A percentile compares a stretch with the other conserved stretches of the same genome.
Conservation (phyloP, 1,140 invertebrate species). For the Scylla paramamosain region DNA sequence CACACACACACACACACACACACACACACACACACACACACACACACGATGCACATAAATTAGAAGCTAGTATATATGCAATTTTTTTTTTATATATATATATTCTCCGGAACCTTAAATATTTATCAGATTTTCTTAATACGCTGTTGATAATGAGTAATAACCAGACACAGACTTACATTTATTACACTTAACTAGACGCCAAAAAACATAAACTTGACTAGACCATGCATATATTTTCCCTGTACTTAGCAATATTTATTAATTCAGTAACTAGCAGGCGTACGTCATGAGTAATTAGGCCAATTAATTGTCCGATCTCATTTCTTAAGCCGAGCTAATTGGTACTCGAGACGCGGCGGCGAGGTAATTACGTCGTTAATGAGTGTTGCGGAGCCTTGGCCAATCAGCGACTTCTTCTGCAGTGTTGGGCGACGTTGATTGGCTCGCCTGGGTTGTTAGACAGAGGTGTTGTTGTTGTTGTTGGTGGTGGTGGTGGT, state of each 20-base stretch:
- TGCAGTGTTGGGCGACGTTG: not conserved
- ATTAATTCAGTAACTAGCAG: not conserved
- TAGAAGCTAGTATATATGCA: no score
- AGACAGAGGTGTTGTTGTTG: not conserved
- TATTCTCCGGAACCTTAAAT: no score
- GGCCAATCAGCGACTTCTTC: not conserved
- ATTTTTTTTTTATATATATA: no score
- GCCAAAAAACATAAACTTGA: not conserved
- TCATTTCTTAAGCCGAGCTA: conserved; percentile 13
- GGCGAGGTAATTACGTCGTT: not conserved
- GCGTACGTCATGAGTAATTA: not conserved
- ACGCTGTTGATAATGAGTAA: not conserved
- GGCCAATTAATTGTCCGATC: not conserved
- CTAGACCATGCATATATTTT: not conserved
- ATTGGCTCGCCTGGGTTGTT: no score
- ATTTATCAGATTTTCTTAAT: not conserved
- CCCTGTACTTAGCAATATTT: not conserved
- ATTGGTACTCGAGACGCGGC: conserved; percentile 5
- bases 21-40: not conserved
- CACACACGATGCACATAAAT: not conserved
- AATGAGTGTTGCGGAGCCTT: not conserved
- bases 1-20: conserved; percentile 20
- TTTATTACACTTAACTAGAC: not conserved
- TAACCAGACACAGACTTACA: not conserved
- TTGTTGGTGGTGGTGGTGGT: not conserved